Conservation (phyloP, 2,888 invertebrate genomes). For the Cistogaster globosa region DNA sequence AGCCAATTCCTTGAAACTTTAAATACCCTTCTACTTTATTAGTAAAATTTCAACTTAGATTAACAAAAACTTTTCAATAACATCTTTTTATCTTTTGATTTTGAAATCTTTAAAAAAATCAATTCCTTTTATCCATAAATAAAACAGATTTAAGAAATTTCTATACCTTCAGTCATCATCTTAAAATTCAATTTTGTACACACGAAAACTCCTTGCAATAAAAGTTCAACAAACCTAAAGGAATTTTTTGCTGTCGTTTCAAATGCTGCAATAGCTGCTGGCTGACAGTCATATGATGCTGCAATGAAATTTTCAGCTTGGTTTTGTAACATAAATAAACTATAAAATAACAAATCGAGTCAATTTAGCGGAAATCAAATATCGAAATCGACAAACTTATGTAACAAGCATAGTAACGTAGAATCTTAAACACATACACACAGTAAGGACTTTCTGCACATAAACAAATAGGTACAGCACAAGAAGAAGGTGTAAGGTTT, state of each 20-base stretch:
- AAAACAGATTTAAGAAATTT: conserved; percentile 48
- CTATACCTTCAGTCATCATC: conserved; percentile 58
- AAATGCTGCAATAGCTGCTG: conserved; percentile 44
- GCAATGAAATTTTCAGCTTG: conserved; percentile 37
- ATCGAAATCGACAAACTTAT: conserved; percentile 60
- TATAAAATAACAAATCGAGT: conserved; percentile 76
- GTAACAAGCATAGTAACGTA: conserved; percentile 58
- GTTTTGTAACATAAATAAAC: conserved; percentile 71
- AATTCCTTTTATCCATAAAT: conserved; percentile 55
- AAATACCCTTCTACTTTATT: no score
- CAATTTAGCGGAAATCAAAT: conserved; percentile 76
- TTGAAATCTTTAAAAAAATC: conserved; percentile 45
- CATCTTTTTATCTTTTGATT: conserved; percentile 7
- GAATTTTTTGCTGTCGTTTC: conserved; percentile 1
- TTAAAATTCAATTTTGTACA: conserved; percentile 48
- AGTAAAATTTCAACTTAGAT: no score
- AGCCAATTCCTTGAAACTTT: no score
- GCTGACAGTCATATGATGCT: conserved; percentile 19
- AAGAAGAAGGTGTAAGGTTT: conserved; percentile 31
- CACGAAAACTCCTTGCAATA: not conserved
- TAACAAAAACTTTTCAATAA: no score
- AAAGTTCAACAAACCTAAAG: conserved; percentile 65
- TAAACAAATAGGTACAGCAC: conserved; percentile 26
- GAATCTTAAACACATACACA: not conserved
- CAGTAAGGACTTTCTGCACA: conserved; percentile 37